Evolutionary conservation across 2,113 vertebrate genomes (phyloP).

Genomic region (Etheostoma spectabile): DNA sequence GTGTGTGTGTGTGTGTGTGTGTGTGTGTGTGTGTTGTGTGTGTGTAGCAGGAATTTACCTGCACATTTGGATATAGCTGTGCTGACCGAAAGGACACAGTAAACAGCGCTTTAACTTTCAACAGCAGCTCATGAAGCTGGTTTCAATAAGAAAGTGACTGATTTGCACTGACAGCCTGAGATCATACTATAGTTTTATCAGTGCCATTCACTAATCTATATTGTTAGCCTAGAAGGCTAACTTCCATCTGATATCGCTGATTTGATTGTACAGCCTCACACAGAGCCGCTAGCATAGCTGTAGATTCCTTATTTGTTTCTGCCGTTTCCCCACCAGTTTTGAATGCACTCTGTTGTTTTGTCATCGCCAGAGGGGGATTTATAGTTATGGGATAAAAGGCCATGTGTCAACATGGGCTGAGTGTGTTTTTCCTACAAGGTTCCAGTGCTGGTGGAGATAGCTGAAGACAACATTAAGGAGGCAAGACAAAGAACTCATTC

Average conservation of each 20-base stretch:
- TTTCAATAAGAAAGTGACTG: neutral
- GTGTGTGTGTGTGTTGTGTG: too few relatives aligned
- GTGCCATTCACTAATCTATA: neutral
- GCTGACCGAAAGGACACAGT: neutral
- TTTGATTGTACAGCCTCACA: neutral
- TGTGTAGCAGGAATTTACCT: too few relatives aligned
- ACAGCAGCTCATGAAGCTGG: neutral
- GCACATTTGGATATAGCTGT: too few relatives aligned
- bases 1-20: too few relatives aligned
- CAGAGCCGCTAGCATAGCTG: neutral
- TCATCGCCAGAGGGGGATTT: neutral
- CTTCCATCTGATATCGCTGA: neutral
- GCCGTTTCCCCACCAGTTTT: neutral
- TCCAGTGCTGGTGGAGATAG: neutral
- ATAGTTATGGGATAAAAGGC: neutral
- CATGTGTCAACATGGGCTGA: neutral
- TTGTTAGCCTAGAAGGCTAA: neutral
- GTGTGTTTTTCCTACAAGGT: neutral
- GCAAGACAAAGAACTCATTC: neutral
- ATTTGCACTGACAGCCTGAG: neutral
- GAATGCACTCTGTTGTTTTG: neutral
- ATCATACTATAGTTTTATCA: neutral
- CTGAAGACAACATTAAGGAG: neutral
- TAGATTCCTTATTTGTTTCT: neutral
- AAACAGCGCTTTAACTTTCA: neutral